These are phyloP conservation scores for Aplodontia rufa DNA, from an alignment of 2,113 vertebrate genomes.

Conservation along the genomic window DNA sequence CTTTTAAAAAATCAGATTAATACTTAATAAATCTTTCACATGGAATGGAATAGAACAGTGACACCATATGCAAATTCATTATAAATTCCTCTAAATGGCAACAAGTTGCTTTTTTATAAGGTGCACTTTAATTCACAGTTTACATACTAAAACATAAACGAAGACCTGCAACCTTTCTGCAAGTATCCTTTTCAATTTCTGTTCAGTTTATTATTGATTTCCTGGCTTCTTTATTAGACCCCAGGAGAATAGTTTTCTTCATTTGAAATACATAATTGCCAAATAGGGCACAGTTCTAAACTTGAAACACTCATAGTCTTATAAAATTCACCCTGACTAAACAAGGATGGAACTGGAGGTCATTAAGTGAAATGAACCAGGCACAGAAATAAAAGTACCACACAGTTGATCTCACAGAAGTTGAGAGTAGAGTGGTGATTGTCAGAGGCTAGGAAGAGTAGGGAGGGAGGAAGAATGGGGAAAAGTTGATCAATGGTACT, in stretches of 20 bases:
- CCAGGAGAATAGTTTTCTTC: constrained; percentile 67
- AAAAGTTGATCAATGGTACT: neutral
- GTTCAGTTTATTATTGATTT: constrained; percentile 51
- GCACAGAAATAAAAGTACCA: neutral
- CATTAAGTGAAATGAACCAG: neutral
- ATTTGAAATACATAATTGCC: constrained; percentile 64
- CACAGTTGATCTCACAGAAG: neutral
- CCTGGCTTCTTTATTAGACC: constrained; percentile 68
- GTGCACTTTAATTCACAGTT: neutral
- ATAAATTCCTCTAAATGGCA: neutral
- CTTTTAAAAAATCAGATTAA: neutral
- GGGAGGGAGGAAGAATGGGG: too few species aligned
- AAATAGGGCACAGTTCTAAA: constrained; percentile 70
- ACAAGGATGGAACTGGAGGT: neutral
- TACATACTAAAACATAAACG: neutral
- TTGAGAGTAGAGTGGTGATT: neutral
- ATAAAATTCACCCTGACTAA: constrained; percentile 39
- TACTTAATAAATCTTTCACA: constrained; percentile 5
- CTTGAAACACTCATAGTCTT: constrained; percentile 49
- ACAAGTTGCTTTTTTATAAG: neutral
- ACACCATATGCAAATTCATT: constrained; percentile 16
- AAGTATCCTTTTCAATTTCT: constrained; percentile 56
- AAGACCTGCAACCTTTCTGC: constrained; percentile 46
- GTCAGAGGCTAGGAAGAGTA: neutral
- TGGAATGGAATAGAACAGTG: neutral